Percentiles rank a stretch among this genome's conserved stretches.
Conservation (phyloP, 2,888 invertebrate species). For the Dorcus hopei region DNA sequence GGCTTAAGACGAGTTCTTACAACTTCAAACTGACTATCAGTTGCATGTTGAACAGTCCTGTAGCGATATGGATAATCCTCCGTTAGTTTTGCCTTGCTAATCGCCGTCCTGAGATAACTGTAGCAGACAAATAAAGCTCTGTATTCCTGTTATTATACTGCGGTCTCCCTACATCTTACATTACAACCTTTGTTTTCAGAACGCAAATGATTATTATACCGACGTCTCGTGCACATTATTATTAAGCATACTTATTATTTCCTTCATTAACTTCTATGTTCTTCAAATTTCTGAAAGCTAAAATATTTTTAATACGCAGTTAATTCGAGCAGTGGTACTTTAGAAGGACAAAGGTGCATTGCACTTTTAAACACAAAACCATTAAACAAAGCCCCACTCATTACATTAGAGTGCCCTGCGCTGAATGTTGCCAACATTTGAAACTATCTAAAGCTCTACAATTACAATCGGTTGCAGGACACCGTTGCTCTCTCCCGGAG, state of each 20-base stretch:
- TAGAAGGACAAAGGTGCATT: no score
- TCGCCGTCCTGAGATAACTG: constrained; percentile 29
- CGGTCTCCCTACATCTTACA: constrained; percentile 14
- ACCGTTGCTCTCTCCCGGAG: constrained; percentile 10
- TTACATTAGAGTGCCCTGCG: background rate
- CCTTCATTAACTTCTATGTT: no score
- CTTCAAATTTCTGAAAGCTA: no score
- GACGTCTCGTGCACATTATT: no score
- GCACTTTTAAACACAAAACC: no score
- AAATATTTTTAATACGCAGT: no score
- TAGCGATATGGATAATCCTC: constrained; percentile 24
- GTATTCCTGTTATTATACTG: constrained; percentile 25
- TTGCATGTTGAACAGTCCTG: constrained; percentile 16
- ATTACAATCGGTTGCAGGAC: constrained; percentile 21
- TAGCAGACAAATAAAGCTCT: constrained; percentile 30
- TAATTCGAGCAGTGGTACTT: no score
- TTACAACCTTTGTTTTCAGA: constrained; percentile 11
- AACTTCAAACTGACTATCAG: constrained; percentile 15
- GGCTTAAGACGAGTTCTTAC: constrained; percentile 13
- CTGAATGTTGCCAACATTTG: background rate
- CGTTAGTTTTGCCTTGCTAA: constrained; percentile 31
- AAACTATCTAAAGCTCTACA: constrained; percentile 18
- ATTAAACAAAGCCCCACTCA: background rate
- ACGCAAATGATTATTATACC: constrained; percentile 11
- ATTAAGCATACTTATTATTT: background rate